Evolutionary conservation across 2,113 vertebrate genomes (phyloP).

Genomic region (crab-eating macaque (Macaca fascicularis)): DNA sequence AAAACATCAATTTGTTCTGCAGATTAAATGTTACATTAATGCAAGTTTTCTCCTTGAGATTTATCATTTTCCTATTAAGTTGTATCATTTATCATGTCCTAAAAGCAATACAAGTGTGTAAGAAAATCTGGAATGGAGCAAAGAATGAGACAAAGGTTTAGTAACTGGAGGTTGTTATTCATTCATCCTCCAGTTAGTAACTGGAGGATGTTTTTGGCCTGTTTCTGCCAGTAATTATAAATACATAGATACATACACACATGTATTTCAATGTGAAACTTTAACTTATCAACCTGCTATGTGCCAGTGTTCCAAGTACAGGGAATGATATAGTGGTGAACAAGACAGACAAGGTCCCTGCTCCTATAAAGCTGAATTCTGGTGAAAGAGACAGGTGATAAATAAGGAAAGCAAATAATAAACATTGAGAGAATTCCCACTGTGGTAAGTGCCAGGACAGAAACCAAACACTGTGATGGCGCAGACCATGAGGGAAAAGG

Average conservation of each 20-base stretch:
- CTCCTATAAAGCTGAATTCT: not conserved
- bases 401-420: not conserved
- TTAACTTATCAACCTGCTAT: not conserved
- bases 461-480: not conserved
- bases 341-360: not conserved
- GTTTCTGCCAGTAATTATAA: not conserved
- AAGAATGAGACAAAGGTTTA: not conserved
- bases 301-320: not conserved
- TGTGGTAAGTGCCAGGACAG: not conserved
- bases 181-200: not conserved
- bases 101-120: not conserved
- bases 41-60: not conserved
- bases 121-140: conserved; percentile 14
- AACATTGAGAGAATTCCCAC: not conserved
- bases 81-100: not conserved
- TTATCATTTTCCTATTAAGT: conserved; percentile 34
- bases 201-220: not conserved
- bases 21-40: conserved; percentile 14
- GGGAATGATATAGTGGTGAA: not conserved
- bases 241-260: not conserved
- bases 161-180: not conserved
- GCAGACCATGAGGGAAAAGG: not conserved
- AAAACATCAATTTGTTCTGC: not conserved
- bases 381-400: not conserved
- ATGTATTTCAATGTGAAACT: not conserved